A percentile compares a stretch with the other conserved stretches of the same genome.
These are phyloP conservation scores for Trididemnum clinides DNA, from an alignment of 23 tunicate genomes.

Conservation along the genomic window DNA sequence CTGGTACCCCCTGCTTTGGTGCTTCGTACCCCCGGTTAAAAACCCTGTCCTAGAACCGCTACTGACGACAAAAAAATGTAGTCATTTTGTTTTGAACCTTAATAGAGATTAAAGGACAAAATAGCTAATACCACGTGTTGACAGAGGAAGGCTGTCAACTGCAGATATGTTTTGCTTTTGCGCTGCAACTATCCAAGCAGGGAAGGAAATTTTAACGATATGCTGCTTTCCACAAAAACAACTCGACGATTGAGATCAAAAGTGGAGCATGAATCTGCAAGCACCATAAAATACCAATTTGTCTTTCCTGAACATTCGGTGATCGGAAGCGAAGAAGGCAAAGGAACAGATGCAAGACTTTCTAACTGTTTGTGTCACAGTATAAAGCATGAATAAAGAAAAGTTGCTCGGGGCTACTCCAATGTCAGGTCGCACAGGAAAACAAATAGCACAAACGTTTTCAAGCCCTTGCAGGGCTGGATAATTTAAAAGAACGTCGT, in stretches of 20 bases:
- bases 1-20: no score
- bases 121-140: neutral
- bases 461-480: conserved; percentile 11
- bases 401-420: conserved; percentile 13
- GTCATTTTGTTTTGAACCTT: neutral
- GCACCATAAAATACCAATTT: conserved; percentile 13
- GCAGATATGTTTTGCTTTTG: neutral
- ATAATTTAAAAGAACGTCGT: neutral
- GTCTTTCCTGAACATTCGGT: conserved; percentile 6
- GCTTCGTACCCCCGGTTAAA: no score
- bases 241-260: conserved; percentile 11
- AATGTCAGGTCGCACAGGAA: conserved; percentile 18
- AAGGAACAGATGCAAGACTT: conserved; percentile 6
- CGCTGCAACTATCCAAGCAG: conserved; percentile 18
- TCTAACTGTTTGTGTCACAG: conserved; percentile 30
- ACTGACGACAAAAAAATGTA: neutral
- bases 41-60: no score
- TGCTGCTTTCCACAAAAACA: neutral
- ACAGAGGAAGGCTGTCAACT: neutral
- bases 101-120: neutral
- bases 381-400: conserved; percentile 1
- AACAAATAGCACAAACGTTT: conserved; percentile 25
- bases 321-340: conserved; percentile 25
- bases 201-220: neutral
- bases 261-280: conserved; percentile 11